Evolutionary conservation across 2,888 invertebrate species (phyloP), one percentile per base, ranked within the genome.

Genomic region (Drosophila meridionalis): DNA sequence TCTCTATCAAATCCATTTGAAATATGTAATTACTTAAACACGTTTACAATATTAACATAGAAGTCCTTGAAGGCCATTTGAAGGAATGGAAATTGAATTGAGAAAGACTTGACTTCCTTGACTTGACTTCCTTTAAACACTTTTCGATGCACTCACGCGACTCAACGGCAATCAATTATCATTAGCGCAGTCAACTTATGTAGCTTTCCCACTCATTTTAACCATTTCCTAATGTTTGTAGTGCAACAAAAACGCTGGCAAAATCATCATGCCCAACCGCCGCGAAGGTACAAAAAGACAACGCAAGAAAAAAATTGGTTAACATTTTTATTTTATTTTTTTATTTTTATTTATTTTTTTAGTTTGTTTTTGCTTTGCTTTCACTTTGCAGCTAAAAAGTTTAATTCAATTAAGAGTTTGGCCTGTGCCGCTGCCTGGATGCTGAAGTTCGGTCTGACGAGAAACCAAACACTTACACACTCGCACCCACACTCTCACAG

Each of bases 341-440:
- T 72, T 67, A 65, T 72, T 62, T 66, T 38, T 62, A 59, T 69
- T 68, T n/a, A n/a, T 72, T 70, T 76, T 69, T 68, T 72, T 30
- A 30, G 26, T 53, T 55, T 55, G 26, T 7, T 56, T 56, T 56
- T 56, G 40, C 56, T 52, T 43, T 53, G 20, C 78, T 52, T 65
- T 43, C 47, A 50, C 62, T 80, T 76, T 71, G 66, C 53, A 69
- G 80, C 80, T 70, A 71, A 81, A 84, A 83, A 83, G 79, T 83
- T 84, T 84, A 84, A 83, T 83, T 83, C 73, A 83, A 84, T 83
- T 83, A 83, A 84, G 82, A 82, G 79, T 77, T 82, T 69, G 63
- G 76, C 53, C 68, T 58, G 67, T 43, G 43, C 67, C 53, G 53
- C 69, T 75, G 78, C 67, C 78, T 78, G 70, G 62, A 45, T 59